Conservation (phyloP, 2,113 vertebrate species). For the Coryphaenoides rupestris region DNA sequence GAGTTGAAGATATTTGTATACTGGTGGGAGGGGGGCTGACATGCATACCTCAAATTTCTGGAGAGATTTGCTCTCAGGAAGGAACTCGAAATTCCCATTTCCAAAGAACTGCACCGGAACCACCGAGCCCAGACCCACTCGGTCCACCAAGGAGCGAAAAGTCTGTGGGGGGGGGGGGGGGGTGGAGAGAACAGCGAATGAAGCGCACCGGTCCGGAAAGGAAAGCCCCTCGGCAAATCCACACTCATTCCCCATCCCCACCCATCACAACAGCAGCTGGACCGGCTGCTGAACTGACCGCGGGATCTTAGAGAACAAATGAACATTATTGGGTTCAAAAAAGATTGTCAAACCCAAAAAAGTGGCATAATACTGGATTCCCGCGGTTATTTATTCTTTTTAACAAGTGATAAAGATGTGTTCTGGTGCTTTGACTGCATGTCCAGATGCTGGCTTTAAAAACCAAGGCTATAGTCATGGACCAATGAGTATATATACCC, state of each 20-base stretch:
- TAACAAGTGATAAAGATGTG: neutral
- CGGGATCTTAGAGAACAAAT: neutral
- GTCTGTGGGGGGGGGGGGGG: constrained; percentile 41
- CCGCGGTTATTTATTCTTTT: neutral
- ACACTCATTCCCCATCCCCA: neutral
- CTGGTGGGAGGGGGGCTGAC: neutral
- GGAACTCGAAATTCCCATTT: constrained; percentile 84
- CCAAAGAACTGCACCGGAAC: constrained; percentile 93
- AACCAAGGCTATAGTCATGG: neutral
- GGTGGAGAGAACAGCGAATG: too few relatives aligned
- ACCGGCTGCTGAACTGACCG: neutral
- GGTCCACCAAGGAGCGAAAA: constrained; percentile 84
- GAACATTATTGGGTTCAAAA: neutral
- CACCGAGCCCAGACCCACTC: constrained; percentile 85
- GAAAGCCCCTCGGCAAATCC: too few relatives aligned
- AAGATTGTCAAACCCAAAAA: neutral
- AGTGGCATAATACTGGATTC: neutral
- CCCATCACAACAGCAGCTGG: neutral
- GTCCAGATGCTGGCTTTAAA: neutral
- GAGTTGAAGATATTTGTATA: neutral
- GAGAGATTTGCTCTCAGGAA: constrained; percentile 83
- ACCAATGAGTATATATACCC: too few relatives aligned
- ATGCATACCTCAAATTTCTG: constrained; percentile 87
- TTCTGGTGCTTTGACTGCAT: neutral
- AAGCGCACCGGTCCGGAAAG: too few relatives aligned